Evolutionary conservation across 2,113 vertebrate species (phyloP).

Genomic region (Nannospalax galili): DNA sequence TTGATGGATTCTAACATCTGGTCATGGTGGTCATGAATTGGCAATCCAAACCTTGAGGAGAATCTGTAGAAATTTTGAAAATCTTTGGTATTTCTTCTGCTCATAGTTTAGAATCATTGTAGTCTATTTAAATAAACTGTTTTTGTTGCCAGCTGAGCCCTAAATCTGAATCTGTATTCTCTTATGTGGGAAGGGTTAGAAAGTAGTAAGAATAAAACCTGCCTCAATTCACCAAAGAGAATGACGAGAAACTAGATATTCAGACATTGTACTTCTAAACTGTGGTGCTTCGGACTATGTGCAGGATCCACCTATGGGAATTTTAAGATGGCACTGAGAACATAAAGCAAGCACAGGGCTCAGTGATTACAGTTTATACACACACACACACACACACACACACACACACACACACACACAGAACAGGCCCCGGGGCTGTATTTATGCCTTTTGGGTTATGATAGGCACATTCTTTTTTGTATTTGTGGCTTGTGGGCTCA

Average conservation of each 20-base stretch:
- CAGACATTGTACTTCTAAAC: neutral
- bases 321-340: neutral
- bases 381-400: neutral
- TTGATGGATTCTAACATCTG: constrained; percentile 55
- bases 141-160: constrained; percentile 6
- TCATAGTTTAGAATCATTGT: neutral
- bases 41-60: constrained; percentile 83
- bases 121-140: neutral
- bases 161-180: constrained; percentile 31
- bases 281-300: neutral
- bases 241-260: neutral
- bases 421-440: neutral
- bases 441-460: neutral
- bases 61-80: constrained; percentile 66
- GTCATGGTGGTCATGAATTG: constrained; percentile 76
- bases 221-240: constrained; percentile 29
- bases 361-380: neutral
- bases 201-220: constrained; percentile 51
- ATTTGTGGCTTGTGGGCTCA: constrained; percentile 12
- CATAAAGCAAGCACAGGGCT: neutral
- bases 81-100: neutral
- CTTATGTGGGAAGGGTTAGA: neutral
- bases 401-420: neutral
- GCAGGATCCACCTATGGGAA: neutral
- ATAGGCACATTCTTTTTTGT: neutral